Evolutionary conservation across 2,888 invertebrate species (phyloP), one percentile per base, ranked within the genome.

Genomic region (Sinhomidia bicolor): DNA sequence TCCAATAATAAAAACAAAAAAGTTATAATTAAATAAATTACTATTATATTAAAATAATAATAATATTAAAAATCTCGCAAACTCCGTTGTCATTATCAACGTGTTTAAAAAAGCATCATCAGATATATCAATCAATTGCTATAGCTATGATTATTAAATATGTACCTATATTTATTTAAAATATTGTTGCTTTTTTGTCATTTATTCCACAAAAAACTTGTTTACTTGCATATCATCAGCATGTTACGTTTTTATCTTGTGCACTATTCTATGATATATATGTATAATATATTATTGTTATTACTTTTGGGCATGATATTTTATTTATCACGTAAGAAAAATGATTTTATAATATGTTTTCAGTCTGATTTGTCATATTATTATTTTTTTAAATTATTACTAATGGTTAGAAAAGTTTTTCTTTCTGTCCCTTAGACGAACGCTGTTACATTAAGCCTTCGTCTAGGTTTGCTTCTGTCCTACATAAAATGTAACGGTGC

Each of bases 351-450:
- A 62, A 17, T 17, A 62, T 62, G 20, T 29, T 62, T 26, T 62
- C 62, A 62, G 62, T 62, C 62, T 62, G 62, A 62, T 62, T 29
- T 62, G 29, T 62, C 62, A 29, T 62, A 62, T 26, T 7, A 29
- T 3, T 29, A 57, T 20, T 12, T 9, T 20, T 57, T n/a, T n/a
- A n/a, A n/a, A n/a, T 10, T 57, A 44, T 57, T 57, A 57, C 20
- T n/a, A n/a, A 57, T 57, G 12, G 54, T 14, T n/a, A 54, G 54
- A 12, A 10, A 57, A 57, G n/a, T n/a, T n/a, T n/a, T n/a, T n/a
- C n/a, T n/a, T n/a, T n/a, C n/a, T n/a, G n/a, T n/a, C n/a, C n/a
- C n/a, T n/a, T n/a, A n/a, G n/a, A n/a, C n/a, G n/a, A n/a, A n/a
- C n/a, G n/a, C n/a, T n/a, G n/a, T n/a, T n/a, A n/a, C n/a, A n/a